These are phyloP conservation scores for Plotosus lineatus DNA, from an alignment of 2,113 vertebrate species.

Conservation along the genomic window DNA sequence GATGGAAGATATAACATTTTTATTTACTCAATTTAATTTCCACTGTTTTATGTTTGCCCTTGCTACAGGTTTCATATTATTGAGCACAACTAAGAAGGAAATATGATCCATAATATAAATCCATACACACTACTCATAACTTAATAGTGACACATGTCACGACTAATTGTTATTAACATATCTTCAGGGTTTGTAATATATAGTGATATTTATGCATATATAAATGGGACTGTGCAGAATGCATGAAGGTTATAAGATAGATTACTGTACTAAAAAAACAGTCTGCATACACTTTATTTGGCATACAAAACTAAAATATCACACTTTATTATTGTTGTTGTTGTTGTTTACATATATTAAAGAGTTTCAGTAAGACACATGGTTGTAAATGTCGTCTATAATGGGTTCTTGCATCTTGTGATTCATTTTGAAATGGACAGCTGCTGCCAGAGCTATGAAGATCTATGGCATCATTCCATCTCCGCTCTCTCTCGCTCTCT, in stretches of 20 bases:
- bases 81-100: slow-evolving; percentile 24
- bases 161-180: slow-evolving; percentile 10
- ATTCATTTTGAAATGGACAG: slow-evolving; percentile 54
- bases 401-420: slow-evolving; percentile 33
- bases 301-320: slow-evolving; percentile 3
- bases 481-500: slow-evolving; percentile 34
- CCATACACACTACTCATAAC: slow-evolving; percentile 26
- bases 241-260: background rate
- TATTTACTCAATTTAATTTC: background rate
- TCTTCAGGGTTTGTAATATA: slow-evolving; percentile 4
- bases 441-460: slow-evolving; percentile 52
- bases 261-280: background rate
- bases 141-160: slow-evolving; percentile 11
- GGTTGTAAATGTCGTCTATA: slow-evolving; percentile 43
- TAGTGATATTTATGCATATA: background rate
- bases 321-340: slow-evolving; percentile 19
- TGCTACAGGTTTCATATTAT: slow-evolving; percentile 11
- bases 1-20: background rate
- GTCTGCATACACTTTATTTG: slow-evolving; percentile 12
- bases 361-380: slow-evolving; percentile 28
- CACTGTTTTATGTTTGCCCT: slow-evolving; percentile 10
- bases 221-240: slow-evolving; percentile 1
- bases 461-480: slow-evolving; percentile 52
- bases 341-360: slow-evolving; percentile 37
- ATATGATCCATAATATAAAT: slow-evolving; percentile 11